Evolutionary conservation across 2,888 invertebrate genomes (phyloP).

Genomic region (Hemistola chrysoprasaria): DNA sequence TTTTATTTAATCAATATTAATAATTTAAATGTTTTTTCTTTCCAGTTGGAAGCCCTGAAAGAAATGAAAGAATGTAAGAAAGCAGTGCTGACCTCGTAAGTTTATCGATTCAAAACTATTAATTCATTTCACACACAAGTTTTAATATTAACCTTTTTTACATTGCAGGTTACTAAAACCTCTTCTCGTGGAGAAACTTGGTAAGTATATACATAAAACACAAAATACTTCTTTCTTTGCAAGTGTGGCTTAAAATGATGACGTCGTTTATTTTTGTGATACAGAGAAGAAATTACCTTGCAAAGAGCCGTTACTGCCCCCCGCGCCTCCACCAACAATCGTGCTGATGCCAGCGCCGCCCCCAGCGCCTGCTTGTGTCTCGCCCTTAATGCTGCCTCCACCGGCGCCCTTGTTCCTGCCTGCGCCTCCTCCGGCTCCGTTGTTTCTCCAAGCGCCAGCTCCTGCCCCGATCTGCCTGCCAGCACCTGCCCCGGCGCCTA

Average conservation of each 20-base stretch:
- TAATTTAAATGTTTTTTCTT: slow-evolving; percentile 7
- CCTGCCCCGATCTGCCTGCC: slow-evolving; percentile 26
- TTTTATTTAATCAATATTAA: no score
- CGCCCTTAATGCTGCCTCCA: slow-evolving; percentile 27
- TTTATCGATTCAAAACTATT: slow-evolving; percentile 24
- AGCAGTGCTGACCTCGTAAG: slow-evolving; percentile 61
- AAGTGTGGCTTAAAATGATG: no score
- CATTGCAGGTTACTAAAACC: slow-evolving; percentile 66
- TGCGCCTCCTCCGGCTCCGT: slow-evolving; percentile 33
- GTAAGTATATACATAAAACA: slow-evolving; percentile 43
- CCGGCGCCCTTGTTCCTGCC: slow-evolving; percentile 34
- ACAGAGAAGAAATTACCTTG: slow-evolving; percentile 32
- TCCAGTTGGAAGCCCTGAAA: slow-evolving; percentile 66
- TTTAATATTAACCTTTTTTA: slow-evolving; percentile 5
- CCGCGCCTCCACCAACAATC: slow-evolving; percentile 54
- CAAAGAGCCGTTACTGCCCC: slow-evolving; percentile 37
- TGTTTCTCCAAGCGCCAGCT: slow-evolving; percentile 28
- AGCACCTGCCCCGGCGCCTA: slow-evolving; percentile 9
- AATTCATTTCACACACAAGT: no score
- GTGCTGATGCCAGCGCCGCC: slow-evolving; percentile 59
- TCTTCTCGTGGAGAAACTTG: slow-evolving; percentile 50
- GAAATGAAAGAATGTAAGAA: slow-evolving; percentile 73
- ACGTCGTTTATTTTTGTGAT: no score
- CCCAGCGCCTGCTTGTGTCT: slow-evolving; percentile 34
- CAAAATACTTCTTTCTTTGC: no score